Conservation (phyloP, 2,888 invertebrate genomes). For the Plutella xylostella region DNA sequence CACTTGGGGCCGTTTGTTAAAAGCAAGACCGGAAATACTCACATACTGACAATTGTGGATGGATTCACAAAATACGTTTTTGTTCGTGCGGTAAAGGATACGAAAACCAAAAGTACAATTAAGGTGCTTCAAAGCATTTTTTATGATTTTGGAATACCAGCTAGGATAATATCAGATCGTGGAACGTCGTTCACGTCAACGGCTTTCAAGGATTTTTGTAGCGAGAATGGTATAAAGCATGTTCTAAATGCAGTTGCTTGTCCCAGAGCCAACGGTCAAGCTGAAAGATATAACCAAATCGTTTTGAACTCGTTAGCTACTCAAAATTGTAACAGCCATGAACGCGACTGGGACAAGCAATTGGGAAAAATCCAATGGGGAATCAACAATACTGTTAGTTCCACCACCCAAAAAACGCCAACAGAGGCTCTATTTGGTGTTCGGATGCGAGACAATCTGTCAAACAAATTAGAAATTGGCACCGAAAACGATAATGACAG, state of each 20-base stretch:
- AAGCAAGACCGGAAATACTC: neutral
- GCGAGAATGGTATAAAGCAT: neutral
- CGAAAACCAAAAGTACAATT: neutral
- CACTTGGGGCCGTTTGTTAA: conserved; percentile 4
- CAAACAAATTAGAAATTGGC: too few species aligned
- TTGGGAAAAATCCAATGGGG: neutral
- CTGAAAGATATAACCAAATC: neutral
- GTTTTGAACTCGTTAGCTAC: neutral
- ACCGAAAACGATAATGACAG: too few species aligned
- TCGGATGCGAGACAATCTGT: too few species aligned
- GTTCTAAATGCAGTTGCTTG: neutral
- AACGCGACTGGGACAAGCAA: neutral
- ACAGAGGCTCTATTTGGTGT: too few species aligned
- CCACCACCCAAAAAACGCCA: too few species aligned
- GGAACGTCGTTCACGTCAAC: neutral
- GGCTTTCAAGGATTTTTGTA: neutral
- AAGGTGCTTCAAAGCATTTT: neutral
- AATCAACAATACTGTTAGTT: neutral
- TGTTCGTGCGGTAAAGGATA: neutral
- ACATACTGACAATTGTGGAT: neutral
- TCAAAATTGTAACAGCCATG: neutral
- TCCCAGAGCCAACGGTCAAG: neutral
- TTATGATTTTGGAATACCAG: neutral
- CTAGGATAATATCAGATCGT: neutral
- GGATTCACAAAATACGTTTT: conserved; percentile 1